Percentiles rank a stretch among this genome's conserved stretches.
These are phyloP conservation scores for Actinemys pallida DNA, from an alignment of 2,113 vertebrate species.

Conservation along the genomic window DNA sequence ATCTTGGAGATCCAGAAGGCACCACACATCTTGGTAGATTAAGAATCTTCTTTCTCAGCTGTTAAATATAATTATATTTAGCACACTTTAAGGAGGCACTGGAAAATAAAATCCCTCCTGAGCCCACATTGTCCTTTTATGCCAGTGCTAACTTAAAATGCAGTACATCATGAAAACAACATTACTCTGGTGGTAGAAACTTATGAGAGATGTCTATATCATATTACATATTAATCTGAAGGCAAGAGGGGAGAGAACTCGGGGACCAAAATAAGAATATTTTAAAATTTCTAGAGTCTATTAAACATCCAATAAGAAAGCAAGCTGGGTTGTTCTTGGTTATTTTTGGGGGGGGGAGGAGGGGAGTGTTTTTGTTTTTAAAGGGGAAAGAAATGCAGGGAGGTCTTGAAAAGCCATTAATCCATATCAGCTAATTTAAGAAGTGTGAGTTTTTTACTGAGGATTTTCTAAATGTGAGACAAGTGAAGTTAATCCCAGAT, in stretches of 20 bases:
- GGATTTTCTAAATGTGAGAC: neutral
- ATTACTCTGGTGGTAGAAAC: slow-evolving; percentile 34
- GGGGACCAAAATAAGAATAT: slow-evolving; percentile 32
- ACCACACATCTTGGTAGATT: neutral
- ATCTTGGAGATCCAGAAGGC: neutral
- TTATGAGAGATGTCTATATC: slow-evolving; percentile 61
- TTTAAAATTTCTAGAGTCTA: slow-evolving; percentile 19
- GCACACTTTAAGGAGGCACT: neutral
- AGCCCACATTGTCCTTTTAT: slow-evolving; percentile 27
- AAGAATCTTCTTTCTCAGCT: neutral
- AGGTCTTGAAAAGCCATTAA: neutral
- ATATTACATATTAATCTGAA: slow-evolving; percentile 58
- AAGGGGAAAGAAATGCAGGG: neutral
- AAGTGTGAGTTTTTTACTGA: neutral
- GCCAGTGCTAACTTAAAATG: slow-evolving; percentile 48
- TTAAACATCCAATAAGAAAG: neutral
- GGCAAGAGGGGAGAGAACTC: slow-evolving; percentile 45
- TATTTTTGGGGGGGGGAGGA: no score
- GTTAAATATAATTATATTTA: slow-evolving; percentile 22
- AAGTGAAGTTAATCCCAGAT: neutral
- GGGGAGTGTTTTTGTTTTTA: neutral
- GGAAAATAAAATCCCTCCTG: neutral
- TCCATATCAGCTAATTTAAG: neutral
- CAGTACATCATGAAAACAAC: slow-evolving; percentile 59
- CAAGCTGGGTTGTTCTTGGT: no score